Evolutionary conservation across 2,797 vertebrate species (phyloP).

Genomic region (Perodicticus potto): DNA sequence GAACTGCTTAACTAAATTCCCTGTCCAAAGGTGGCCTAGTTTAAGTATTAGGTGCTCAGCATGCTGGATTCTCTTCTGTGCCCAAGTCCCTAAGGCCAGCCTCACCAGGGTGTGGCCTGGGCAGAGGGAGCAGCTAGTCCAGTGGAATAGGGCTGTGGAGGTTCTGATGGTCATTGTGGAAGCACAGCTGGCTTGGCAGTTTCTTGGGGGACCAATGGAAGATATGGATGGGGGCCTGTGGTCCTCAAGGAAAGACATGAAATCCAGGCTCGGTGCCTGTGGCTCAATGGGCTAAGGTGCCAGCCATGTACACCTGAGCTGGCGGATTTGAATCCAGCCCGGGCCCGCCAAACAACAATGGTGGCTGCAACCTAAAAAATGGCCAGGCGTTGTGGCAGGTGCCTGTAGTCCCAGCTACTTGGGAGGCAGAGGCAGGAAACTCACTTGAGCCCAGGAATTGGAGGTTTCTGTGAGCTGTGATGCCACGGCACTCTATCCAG

Average conservation of each 20-base stretch:
- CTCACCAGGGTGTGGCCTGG: background rate
- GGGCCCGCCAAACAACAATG: too few species aligned
- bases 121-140: background rate
- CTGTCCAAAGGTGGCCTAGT: background rate
- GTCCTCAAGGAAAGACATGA: background rate
- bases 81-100: background rate
- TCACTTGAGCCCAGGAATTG: too few species aligned
- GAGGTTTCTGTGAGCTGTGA: too few species aligned
- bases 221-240: background rate
- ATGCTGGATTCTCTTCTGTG: background rate
- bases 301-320: too few species aligned
- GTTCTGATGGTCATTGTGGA: background rate
- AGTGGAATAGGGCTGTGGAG: background rate
- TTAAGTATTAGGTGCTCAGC: background rate
- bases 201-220: background rate
- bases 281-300: too few species aligned
- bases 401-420: too few species aligned
- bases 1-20: background rate
- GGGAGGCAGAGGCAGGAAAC: too few species aligned
- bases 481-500: too few species aligned
- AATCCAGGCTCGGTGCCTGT: too few species aligned
- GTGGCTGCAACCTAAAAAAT: too few species aligned
- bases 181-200: background rate
- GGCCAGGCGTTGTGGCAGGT: too few species aligned
- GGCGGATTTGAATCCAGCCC: too few species aligned